Conservation (phyloP, 2,113 vertebrate species). For the Dasypus novemcinctus region DNA sequence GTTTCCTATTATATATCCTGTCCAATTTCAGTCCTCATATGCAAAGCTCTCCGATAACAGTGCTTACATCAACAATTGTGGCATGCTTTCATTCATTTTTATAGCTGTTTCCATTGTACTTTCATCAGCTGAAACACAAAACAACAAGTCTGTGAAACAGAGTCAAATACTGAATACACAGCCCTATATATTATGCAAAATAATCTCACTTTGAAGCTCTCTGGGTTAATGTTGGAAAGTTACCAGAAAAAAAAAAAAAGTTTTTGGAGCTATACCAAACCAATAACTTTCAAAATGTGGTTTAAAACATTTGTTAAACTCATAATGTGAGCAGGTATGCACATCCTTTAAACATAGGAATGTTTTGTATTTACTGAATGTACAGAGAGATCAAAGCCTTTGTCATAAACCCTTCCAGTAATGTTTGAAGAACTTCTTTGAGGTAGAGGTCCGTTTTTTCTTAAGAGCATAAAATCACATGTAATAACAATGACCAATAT, state of each 20-base stretch:
- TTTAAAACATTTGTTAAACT: conserved; percentile 67
- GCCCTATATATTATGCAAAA: background rate
- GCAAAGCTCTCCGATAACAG: background rate
- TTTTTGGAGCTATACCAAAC: conserved; percentile 61
- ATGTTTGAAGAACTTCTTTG: conserved; percentile 45
- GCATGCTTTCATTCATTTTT: conserved; percentile 25
- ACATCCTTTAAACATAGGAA: conserved; percentile 42
- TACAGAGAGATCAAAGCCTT: conserved; percentile 67
- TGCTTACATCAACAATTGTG: background rate
- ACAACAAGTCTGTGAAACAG: background rate
- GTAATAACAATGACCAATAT: conserved; percentile 51
- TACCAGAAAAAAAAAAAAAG: conserved; percentile 22
- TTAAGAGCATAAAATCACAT: conserved; percentile 44
- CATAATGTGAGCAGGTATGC: conserved; percentile 41
- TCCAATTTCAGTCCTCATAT: background rate
- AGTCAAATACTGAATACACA: background rate
- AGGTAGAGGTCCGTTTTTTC: conserved; percentile 44
- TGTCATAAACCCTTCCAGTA: conserved; percentile 30
- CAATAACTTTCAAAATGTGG: conserved; percentile 49
- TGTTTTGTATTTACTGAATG: conserved; percentile 54
- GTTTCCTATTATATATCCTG: background rate
- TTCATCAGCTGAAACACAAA: conserved; percentile 43
- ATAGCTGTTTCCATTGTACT: conserved; percentile 27
- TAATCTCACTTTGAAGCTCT: background rate
- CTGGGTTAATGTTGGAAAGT: background rate